These are phyloP conservation scores for Epinephelus lanceolatus DNA, from an alignment of 2,113 vertebrate genomes.

Conservation along the genomic window DNA sequence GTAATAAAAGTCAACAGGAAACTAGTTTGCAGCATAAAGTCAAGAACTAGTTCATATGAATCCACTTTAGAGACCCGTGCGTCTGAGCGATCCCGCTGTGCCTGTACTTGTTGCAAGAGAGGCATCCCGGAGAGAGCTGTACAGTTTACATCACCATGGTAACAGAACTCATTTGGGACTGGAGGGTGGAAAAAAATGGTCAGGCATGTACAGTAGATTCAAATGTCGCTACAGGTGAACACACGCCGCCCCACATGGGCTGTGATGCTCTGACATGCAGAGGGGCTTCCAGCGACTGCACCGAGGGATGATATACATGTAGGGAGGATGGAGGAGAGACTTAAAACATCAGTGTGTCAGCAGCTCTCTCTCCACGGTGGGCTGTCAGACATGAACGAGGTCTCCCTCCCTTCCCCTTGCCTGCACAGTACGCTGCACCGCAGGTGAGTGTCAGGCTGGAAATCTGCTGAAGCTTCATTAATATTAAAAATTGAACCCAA, in stretches of 20 bases:
- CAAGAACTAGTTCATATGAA: neutral
- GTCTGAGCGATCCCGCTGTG: conserved; percentile 19
- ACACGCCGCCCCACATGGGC: conserved; percentile 44
- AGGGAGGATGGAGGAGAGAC: conserved; percentile 42
- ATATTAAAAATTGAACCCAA: conserved; percentile 73
- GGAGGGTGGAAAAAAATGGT: conserved; percentile 12
- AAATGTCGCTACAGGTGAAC: conserved; percentile 60
- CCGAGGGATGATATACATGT: conserved; percentile 40
- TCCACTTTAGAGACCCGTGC: conserved; percentile 12
- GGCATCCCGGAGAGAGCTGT: conserved; percentile 33
- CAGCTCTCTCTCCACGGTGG: conserved; percentile 50
- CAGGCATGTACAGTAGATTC: conserved; percentile 27
- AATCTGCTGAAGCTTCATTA: conserved; percentile 70
- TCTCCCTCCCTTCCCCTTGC: conserved; percentile 32
- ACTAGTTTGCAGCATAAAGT: conserved; percentile 1
- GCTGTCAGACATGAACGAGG: conserved; percentile 58
- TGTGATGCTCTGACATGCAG: conserved; percentile 42
- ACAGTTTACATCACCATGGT: conserved; percentile 57
- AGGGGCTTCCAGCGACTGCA: conserved; percentile 37
- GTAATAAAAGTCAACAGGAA: neutral
- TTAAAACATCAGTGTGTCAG: conserved; percentile 62
- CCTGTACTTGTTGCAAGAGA: conserved; percentile 25
- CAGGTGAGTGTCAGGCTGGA: conserved; percentile 69
- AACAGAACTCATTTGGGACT: conserved; percentile 55
- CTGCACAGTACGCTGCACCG: conserved; percentile 40